Evolutionary conservation across 2,888 invertebrate species (phyloP).

Genomic region (Blastobasis lacticolella): DNA sequence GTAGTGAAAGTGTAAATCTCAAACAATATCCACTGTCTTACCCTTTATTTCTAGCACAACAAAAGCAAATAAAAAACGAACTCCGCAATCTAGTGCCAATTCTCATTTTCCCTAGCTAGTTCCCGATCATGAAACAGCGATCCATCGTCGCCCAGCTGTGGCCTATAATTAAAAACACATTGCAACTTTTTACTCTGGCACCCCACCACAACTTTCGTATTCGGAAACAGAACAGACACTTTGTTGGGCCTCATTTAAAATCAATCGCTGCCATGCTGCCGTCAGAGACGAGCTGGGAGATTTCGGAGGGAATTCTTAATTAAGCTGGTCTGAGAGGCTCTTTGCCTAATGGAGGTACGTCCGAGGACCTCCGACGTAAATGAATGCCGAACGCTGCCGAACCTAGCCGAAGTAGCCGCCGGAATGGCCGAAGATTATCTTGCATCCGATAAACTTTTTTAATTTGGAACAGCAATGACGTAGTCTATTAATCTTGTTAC

Average conservation of each 20-base stretch:
- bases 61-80: too few species aligned
- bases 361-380: slow-evolving; percentile 56
- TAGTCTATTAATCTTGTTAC: slow-evolving; percentile 6
- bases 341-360: slow-evolving; percentile 63
- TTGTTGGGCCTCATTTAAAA: slow-evolving; percentile 66
- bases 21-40: too few species aligned
- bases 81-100: too few species aligned
- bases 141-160: background rate
- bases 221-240: slow-evolving; percentile 44
- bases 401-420: slow-evolving; percentile 22
- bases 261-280: slow-evolving; percentile 63
- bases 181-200: slow-evolving; percentile 5
- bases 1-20: too few species aligned
- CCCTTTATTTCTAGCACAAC: too few species aligned
- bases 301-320: slow-evolving; percentile 70
- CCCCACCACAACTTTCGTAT: slow-evolving; percentile 48
- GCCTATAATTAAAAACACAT: slow-evolving; percentile 24
- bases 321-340: slow-evolving; percentile 62
- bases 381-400: slow-evolving; percentile 43
- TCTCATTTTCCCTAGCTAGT: too few species aligned
- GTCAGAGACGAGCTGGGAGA: slow-evolving; percentile 48
- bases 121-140: too few species aligned
- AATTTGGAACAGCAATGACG: slow-evolving; percentile 4
- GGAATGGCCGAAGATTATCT: slow-evolving; percentile 34
- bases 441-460: slow-evolving; percentile 9